phyloP scores from a whole-genome alignment of 2,797 vertebrate species.

The Channa striata region DNA sequence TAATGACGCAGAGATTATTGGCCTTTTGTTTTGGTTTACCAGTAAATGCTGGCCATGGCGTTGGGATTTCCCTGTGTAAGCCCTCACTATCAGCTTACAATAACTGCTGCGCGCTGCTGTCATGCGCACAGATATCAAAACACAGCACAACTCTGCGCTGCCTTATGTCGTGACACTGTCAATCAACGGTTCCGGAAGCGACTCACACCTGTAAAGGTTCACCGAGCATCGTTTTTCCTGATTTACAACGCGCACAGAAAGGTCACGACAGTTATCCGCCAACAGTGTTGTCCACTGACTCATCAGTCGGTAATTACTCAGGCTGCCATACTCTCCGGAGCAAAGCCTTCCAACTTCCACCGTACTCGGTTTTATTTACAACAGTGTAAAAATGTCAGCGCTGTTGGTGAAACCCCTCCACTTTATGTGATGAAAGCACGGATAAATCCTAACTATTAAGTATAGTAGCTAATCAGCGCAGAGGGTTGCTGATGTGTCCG shows the following conservation, averaged over 20 bases:
- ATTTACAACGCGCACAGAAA: slow-evolving; percentile 18
- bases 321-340: slow-evolving; percentile 15
- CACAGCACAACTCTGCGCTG: slow-evolving; percentile 46
- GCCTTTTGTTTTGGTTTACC: slow-evolving; percentile 85
- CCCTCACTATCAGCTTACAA: slow-evolving; percentile 82
- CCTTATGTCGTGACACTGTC: slow-evolving; percentile 25
- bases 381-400: not conserved
- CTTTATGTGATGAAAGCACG: not conserved
- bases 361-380: slow-evolving; percentile 4
- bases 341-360: slow-evolving; percentile 5
- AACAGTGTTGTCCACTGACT: not conserved
- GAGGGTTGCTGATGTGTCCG: too few species aligned
- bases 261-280: slow-evolving; percentile 18
- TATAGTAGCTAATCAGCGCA: too few species aligned
- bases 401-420: not conserved
- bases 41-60: slow-evolving; percentile 79
- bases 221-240: slow-evolving; percentile 9
- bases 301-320: slow-evolving; percentile 36
- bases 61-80: slow-evolving; percentile 81
- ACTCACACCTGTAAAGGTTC: slow-evolving; percentile 11
- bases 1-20: slow-evolving; percentile 84
- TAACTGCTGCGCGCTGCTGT: slow-evolving; percentile 79
- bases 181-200: not conserved
- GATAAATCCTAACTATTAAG: not conserved
- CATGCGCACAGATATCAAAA: slow-evolving; percentile 70